Conservation (phyloP, 2,797 vertebrate species). For the Acanthurus lineatus region DNA sequence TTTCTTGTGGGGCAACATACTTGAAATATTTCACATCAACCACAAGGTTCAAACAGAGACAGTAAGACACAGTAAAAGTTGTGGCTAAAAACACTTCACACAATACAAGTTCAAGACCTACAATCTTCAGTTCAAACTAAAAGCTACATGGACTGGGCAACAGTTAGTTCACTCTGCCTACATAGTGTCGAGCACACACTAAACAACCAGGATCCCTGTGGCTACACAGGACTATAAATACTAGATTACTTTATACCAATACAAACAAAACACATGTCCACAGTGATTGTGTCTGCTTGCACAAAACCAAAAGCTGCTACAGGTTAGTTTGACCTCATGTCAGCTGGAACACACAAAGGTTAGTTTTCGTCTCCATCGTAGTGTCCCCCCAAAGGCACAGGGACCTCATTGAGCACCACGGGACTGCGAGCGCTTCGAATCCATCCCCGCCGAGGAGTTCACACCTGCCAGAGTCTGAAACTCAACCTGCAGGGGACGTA, state of each 20-base stretch:
- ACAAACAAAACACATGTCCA: constrained; percentile 70
- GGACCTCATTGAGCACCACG: constrained; percentile 63
- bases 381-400: constrained; percentile 60
- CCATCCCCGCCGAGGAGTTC: constrained; percentile 42
- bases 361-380: constrained; percentile 59
- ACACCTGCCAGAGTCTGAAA: constrained; percentile 58
- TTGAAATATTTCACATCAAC: constrained; percentile 50
- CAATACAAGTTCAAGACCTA: constrained; percentile 40
- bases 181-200: constrained; percentile 35
- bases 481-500: constrained; percentile 42
- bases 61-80: constrained; percentile 37
- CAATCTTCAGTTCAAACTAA: constrained; percentile 44
- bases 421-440: constrained; percentile 47
- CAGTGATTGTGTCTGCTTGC: constrained; percentile 78
- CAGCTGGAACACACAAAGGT: constrained; percentile 57
- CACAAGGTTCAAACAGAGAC: constrained; percentile 46
- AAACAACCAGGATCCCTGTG: constrained; percentile 24
- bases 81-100: constrained; percentile 47
- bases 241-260: constrained; percentile 32
- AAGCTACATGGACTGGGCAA: constrained; percentile 42
- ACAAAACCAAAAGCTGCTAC: constrained; percentile 69
- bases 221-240: constrained; percentile 52
- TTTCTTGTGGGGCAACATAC: constrained; percentile 31
- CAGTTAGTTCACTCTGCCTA: constrained; percentile 51
- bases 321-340: constrained; percentile 61